phyloP scores from a whole-genome alignment of 2,888 invertebrate genomes.

The Hypena proboscidalis region DNA sequence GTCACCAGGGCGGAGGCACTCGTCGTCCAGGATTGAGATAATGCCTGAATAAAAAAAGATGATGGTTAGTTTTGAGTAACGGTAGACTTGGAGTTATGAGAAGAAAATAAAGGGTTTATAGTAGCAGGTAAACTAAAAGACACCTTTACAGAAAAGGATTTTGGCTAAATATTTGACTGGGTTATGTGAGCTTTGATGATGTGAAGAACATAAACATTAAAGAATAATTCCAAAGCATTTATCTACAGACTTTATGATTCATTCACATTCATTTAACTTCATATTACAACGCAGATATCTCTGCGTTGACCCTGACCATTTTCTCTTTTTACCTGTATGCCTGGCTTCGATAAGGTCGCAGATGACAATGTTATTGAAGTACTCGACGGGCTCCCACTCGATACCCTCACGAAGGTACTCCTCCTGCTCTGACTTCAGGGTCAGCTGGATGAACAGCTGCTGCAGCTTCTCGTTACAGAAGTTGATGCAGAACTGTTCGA shows the following conservation, averaged over 20 bases:
- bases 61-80: neutral
- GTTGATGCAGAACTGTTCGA: slow-evolving; percentile 97
- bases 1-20: slow-evolving; percentile 95
- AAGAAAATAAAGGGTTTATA: too few species aligned
- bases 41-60: slow-evolving; percentile 84
- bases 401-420: slow-evolving; percentile 96
- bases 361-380: slow-evolving; percentile 97
- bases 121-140: too few species aligned
- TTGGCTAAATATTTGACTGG: too few species aligned
- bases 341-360: slow-evolving; percentile 96
- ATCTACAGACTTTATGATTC: too few species aligned
- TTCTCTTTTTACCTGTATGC: slow-evolving; percentile 88
- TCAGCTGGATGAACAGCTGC: slow-evolving; percentile 96
- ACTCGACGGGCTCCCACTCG: slow-evolving; percentile 94
- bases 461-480: slow-evolving; percentile 98
- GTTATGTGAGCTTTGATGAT: too few species aligned
- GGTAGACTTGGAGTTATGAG: too few species aligned
- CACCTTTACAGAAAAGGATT: too few species aligned
- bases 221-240: too few species aligned
- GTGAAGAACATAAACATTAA: too few species aligned
- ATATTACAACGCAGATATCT: too few species aligned
- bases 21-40: slow-evolving; percentile 95
- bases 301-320: too few species aligned
- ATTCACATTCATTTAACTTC: too few species aligned
- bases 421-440: slow-evolving; percentile 96